These are phyloP conservation scores for Strigamia transsilvanica DNA, from an alignment of 2,888 invertebrate genomes.

Conservation along the genomic window DNA sequence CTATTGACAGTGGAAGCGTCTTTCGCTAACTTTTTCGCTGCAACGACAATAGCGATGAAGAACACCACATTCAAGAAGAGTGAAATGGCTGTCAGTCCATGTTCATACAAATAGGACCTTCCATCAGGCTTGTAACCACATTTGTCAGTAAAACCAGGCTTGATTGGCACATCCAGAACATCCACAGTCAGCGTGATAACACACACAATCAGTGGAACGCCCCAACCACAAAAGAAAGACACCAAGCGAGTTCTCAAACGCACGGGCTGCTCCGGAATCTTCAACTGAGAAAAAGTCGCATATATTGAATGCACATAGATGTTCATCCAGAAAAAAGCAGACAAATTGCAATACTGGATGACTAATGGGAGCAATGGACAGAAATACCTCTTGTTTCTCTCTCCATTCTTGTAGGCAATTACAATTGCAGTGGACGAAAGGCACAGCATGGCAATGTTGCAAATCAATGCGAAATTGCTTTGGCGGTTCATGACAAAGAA, in stretches of 20 bases:
- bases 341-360: neutral
- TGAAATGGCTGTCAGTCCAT: neutral
- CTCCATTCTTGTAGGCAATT: neutral
- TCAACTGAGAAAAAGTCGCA: neutral
- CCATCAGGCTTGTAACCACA: neutral
- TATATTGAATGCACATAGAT: neutral
- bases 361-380: neutral
- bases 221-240: neutral
- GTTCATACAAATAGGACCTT: neutral
- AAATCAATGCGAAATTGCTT: neutral
- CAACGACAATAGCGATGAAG: neutral
- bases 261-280: neutral
- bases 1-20: neutral
- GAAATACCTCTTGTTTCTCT: neutral
- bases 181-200: neutral
- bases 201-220: neutral
- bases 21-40: neutral
- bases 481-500: neutral
- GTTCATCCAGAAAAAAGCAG: conserved; percentile 17
- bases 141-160: neutral
- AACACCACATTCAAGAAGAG: neutral
- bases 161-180: neutral
- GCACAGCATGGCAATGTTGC: neutral
- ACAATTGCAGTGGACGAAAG: neutral
- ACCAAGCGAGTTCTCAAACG: neutral